These are phyloP conservation scores for Ornithorhynchus anatinus DNA, from an alignment of 2,113 vertebrate species.

Conservation along the genomic window DNA sequence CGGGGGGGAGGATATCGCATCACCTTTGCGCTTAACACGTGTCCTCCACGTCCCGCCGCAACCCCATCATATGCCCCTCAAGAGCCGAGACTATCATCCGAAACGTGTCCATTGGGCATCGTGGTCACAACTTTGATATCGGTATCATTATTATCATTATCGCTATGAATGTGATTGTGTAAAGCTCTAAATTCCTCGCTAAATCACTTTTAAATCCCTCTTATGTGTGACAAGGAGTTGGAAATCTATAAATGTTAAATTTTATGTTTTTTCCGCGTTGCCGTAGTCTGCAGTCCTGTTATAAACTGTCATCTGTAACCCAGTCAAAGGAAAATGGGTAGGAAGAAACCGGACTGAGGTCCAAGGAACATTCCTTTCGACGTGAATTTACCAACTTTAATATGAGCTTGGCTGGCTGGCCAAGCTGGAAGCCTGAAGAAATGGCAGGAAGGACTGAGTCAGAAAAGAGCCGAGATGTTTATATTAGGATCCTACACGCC, in stretches of 20 bases:
- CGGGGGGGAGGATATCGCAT: too few species aligned
- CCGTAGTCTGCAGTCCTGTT: constrained; percentile 59
- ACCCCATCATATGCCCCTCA: constrained; percentile 12
- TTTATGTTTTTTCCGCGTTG: constrained; percentile 64
- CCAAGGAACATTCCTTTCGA: constrained; percentile 64
- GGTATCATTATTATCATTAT: constrained; percentile 31
- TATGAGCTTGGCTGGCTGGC: constrained; percentile 41
- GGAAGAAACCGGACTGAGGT: constrained; percentile 57
- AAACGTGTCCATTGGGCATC: constrained; percentile 35
- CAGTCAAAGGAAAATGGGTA: constrained; percentile 68
- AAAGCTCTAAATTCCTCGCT: constrained; percentile 65
- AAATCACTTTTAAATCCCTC: constrained; percentile 63
- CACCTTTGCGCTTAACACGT: too few species aligned
- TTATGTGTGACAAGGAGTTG: constrained; percentile 69
- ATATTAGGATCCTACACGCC: neutral
- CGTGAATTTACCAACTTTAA: constrained; percentile 50
- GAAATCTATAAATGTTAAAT: constrained; percentile 67
- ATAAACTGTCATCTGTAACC: constrained; percentile 67
- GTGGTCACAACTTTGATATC: constrained; percentile 42
- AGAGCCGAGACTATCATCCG: constrained; percentile 23
- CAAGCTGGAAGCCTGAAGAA: constrained; percentile 35
- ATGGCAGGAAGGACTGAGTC: constrained; percentile 3
- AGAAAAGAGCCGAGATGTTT: constrained; percentile 3
- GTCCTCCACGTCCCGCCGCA: too few species aligned
- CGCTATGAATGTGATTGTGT: constrained; percentile 53